Evolutionary conservation across 2,797 vertebrate genomes (phyloP).

Genomic region (Micropoecilia bifurca): DNA sequence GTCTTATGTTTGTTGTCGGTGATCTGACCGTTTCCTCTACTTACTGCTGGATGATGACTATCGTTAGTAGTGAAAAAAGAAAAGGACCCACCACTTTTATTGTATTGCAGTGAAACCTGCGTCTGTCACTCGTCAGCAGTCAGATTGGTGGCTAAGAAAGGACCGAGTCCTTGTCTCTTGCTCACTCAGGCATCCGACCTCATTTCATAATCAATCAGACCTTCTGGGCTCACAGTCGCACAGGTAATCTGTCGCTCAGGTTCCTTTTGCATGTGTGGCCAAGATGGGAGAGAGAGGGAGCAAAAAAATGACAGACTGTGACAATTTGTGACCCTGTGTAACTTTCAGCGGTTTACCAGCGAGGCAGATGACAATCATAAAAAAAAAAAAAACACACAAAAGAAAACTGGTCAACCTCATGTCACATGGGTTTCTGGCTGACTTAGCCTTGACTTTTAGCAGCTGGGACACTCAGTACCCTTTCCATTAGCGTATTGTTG

Average conservation of each 20-base stretch:
- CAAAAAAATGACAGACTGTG: conserved; percentile 19
- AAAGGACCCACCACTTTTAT: conserved; percentile 6
- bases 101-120: conserved; percentile 15
- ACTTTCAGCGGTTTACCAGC: conserved; percentile 52
- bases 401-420: conserved; percentile 37
- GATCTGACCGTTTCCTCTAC: conserved; percentile 54
- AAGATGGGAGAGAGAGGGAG: conserved; percentile 10
- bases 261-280: conserved; percentile 19
- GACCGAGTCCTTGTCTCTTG: conserved; percentile 37
- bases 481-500: conserved; percentile 49
- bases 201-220: conserved; percentile 60
- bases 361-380: conserved; percentile 54
- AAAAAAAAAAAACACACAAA: conserved; percentile 25
- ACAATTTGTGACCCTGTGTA: conserved; percentile 36
- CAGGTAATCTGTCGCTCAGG: conserved; percentile 36
- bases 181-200: conserved; percentile 42
- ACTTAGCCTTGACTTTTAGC: conserved; percentile 52
- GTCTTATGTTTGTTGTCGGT: conserved; percentile 68
- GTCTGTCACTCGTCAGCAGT: conserved; percentile 30
- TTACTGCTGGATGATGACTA: conserved; percentile 31
- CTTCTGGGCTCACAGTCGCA: conserved; percentile 11
- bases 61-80: conserved; percentile 25
- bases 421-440: conserved; percentile 59
- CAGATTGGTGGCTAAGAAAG: conserved; percentile 31
- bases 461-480: conserved; percentile 39